These are phyloP conservation scores for Lithodes maja DNA, from an alignment of 2,888 invertebrate genomes.

Conservation along the genomic window DNA sequence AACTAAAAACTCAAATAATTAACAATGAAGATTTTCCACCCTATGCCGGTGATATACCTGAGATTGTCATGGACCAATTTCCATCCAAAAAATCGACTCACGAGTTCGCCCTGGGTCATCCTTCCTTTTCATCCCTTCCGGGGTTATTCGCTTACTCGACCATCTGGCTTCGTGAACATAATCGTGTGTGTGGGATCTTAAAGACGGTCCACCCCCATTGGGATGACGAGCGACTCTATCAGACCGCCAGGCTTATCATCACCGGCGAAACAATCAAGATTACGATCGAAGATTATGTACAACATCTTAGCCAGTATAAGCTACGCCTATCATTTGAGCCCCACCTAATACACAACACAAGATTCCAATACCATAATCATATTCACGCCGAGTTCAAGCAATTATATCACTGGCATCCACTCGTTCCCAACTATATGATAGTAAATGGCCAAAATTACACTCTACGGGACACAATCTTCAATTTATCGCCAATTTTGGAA, in stretches of 20 bases:
- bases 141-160: constrained; percentile 74
- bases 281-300: constrained; percentile 73
- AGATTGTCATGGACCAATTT: constrained; percentile 73
- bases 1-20: constrained; percentile 52
- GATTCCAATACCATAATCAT: constrained; percentile 75
- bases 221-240: constrained; percentile 75
- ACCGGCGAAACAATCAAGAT: constrained; percentile 75
- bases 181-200: constrained; percentile 75
- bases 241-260: constrained; percentile 74
- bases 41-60: constrained; percentile 73
- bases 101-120: constrained; percentile 75
- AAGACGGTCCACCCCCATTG: constrained; percentile 74
- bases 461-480: no score
- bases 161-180: constrained; percentile 76
- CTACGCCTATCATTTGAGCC: constrained; percentile 74
- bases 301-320: constrained; percentile 74
- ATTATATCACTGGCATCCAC: constrained; percentile 74
- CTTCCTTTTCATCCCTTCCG: constrained; percentile 74
- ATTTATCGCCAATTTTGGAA: no score
- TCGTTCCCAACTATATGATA: no score
- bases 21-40: constrained; percentile 75
- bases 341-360: constrained; percentile 73
- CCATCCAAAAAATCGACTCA: constrained; percentile 71
- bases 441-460: no score
- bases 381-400: constrained; percentile 75